Base-by-base conservation (phyloP, 2,113 vertebrate species). In the Corythornis vintsioides region DNA sequence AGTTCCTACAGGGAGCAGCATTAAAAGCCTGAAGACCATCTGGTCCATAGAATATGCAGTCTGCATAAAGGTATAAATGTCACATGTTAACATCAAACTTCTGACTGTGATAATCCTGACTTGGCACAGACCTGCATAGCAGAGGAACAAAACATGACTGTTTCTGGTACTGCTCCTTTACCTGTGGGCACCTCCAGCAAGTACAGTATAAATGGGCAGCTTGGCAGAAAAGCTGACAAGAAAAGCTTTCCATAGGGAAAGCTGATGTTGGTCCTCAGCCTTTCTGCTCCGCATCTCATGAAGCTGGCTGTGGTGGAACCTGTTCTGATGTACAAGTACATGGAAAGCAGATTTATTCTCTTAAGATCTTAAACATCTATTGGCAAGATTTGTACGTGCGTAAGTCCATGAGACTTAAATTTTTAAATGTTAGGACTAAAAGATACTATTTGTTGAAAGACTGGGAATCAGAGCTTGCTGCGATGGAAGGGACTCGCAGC, bases 1-100 rank as follows among this genome's bases (percentile, higher is more conserved):
- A 80, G 13, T 18, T 80, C 29, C 89, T 77, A 18, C 74, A 73
- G 80, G 20, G 75, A 83, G 24, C 25, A 9, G 25, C 56, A 38
- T 28, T 47, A 81, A 76, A 73, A 76, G 13, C 64, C 50, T 61
- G 87, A 83, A 69, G 78, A 79, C 89, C 93, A 93, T 93, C 93
- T 95, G 91, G 45, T 94, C 67, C 25, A 4, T 2, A 16, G 78
- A 82, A 65, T 19, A 6, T 38, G n/a, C 66, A 10, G 42, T 50
- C 45, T 73, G 67, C 55, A 22, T 65, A 18, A 3, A 6, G 24
- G 64, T n/a, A 69, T 48, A 75, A 70, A 59, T 73, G 64, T 75
- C 42, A 2, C 21, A 1, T 65, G 71, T 89, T 79, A 84, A 85
- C 70, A 89, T 40, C 66, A 65, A 40, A 57, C 24, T 26, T 81